Base-by-base conservation (phyloP, 2,797 vertebrate species). In the Rallus crepitans region DNA sequence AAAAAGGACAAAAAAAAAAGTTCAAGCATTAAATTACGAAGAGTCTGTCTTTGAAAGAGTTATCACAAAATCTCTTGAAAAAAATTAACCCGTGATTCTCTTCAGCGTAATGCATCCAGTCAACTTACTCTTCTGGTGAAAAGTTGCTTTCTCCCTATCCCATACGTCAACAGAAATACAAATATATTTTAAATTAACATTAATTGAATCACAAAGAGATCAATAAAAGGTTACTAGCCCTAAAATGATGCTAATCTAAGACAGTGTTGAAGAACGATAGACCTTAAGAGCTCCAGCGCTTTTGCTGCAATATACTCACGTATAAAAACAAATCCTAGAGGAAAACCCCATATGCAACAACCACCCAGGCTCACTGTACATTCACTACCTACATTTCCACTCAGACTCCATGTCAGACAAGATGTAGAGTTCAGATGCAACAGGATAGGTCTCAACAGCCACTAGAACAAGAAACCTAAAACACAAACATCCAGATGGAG, bases 11-110 rank as follows among this genome's bases (percentile, higher is more conserved):
- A 31, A 28, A 83, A 50, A 65, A 31, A 27, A 83, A 47, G 28
- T 76, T 93, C 68, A 97, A 79, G 95, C 88, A 66, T 65, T 82
- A 94, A 95, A 92, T 86, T 77, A 93, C 35, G 3, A 93, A 94
- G 70, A 66, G 50, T 57, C 71, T 82, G 52, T 39, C 77, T 89
- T 66, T 76, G 56, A 69, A 91, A 84, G 27, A 78, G 52, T 28
- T 72, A 53, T 69, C 65, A 73, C 28, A 86, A 91, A 85, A 61
- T 33, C 35, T 78, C 48, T 61, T 15, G 16, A 39, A 40, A 31
- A 66, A 81, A 83, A 91, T 35, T 68, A 93, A 88, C 35, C 9
- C 14, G 20, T 25, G 12, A 20, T 82, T 92, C 47, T 77, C 53
- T 55, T 87, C 53, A 47, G 16, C 8, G 33, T 24, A 85, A 82